These are phyloP conservation scores for Coenonympha glycerion DNA, from an alignment of 2,888 invertebrate genomes.

Conservation along the genomic window DNA sequence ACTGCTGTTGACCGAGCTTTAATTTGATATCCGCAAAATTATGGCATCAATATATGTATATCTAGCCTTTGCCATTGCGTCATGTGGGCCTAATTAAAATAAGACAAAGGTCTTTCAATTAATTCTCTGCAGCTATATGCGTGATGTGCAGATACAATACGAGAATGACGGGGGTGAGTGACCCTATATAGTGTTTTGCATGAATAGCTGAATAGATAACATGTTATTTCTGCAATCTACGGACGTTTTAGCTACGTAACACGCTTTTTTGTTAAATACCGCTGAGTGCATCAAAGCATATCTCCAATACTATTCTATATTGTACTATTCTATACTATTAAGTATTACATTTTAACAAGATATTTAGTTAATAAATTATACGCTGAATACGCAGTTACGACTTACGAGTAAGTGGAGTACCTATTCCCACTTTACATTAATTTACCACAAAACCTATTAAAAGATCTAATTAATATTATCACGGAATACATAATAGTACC, in stretches of 20 bases:
- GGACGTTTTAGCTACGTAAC: not conserved
- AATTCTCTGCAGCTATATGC: not conserved
- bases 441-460: too few species aligned
- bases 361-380: too few species aligned
- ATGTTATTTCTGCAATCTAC: constrained; percentile 4
- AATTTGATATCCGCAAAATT: not conserved
- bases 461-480: too few species aligned
- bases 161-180: not conserved
- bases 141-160: not conserved
- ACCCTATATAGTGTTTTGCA: constrained; percentile 7
- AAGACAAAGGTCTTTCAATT: constrained; percentile 2
- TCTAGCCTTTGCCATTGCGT: not conserved
- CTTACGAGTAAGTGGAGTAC: too few species aligned
- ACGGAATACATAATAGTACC: too few species aligned
- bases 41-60: not conserved
- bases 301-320: not conserved
- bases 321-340: too few species aligned
- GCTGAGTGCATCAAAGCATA: not conserved
- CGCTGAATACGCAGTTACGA: too few species aligned
- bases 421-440: too few species aligned
- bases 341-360: too few species aligned
- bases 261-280: constrained; percentile 1
- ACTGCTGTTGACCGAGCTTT: not conserved
- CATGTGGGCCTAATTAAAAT: not conserved
- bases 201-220: constrained; percentile 4